Conservation (phyloP, 2,888 invertebrate genomes). For the Brenthis daphne region DNA sequence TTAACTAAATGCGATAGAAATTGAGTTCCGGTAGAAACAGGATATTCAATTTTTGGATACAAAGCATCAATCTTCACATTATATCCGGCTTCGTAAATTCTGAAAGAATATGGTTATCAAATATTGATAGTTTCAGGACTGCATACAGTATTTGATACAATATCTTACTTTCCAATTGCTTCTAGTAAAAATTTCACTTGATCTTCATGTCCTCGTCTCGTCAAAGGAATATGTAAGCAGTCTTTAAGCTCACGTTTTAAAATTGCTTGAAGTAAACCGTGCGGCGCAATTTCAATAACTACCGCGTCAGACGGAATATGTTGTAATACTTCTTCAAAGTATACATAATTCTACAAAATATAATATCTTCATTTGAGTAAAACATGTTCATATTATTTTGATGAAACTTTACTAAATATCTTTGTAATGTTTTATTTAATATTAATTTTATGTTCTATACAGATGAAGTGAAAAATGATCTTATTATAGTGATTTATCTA, state of each 20-base stretch:
- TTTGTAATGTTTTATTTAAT: too few species aligned
- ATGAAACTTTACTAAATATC: too few species aligned
- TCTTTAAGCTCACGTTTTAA: conserved; percentile 86
- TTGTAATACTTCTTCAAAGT: conserved; percentile 88
- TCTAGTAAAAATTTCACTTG: conserved; percentile 78
- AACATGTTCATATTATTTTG: background rate
- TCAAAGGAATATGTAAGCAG: conserved; percentile 86
- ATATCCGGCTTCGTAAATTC: conserved; percentile 87
- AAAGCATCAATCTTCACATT: conserved; percentile 86
- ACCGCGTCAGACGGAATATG: conserved; percentile 89
- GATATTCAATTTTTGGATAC: conserved; percentile 87
- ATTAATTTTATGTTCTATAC: too few species aligned
- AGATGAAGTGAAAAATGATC: too few species aligned
- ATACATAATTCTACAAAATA: conserved; percentile 73
- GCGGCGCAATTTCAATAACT: conserved; percentile 92
- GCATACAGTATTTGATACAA: background rate
- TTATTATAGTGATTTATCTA: too few species aligned
- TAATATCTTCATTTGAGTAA: background rate
- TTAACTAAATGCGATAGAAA: conserved; percentile 89
- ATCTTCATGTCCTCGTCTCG: conserved; percentile 85
- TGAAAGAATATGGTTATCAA: conserved; percentile 53
- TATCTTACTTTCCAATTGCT: conserved; percentile 74
- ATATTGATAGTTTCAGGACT: conserved; percentile 1
- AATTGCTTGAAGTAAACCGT: conserved; percentile 91
- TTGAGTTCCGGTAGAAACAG: conserved; percentile 91